Evolutionary conservation across 2,113 vertebrate genomes (phyloP).

Genomic region (Hiodon tergisus): DNA sequence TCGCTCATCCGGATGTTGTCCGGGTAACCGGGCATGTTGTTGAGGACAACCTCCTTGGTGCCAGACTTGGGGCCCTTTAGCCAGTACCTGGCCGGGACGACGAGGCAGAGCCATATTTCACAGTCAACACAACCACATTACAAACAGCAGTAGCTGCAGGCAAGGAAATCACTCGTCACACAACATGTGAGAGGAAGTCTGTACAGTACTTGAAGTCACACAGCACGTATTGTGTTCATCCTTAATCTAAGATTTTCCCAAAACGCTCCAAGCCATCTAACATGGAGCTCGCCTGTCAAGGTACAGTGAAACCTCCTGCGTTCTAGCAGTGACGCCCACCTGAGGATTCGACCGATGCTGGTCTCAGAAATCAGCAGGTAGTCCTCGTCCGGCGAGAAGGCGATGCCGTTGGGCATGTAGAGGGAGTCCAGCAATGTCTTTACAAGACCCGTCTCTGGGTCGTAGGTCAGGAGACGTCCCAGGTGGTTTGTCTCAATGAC

Average conservation of each 20-base stretch:
- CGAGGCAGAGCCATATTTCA: neutral
- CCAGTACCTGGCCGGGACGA: slow-evolving; percentile 50
- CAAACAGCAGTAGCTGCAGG: too few species aligned
- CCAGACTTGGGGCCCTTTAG: slow-evolving; percentile 55
- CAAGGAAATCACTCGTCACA: too few species aligned
- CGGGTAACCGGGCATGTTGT: slow-evolving; percentile 65
- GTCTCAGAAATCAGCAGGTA: slow-evolving; percentile 61
- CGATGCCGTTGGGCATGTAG: slow-evolving; percentile 63
- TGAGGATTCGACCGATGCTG: slow-evolving; percentile 54
- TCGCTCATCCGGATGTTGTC: slow-evolving; percentile 64
- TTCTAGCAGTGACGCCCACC: slow-evolving; percentile 24
- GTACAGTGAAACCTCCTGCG: too few species aligned
- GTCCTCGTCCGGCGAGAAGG: slow-evolving; percentile 49
- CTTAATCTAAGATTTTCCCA: too few species aligned
- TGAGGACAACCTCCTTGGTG: slow-evolving; percentile 49
- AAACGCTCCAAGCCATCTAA: too few species aligned
- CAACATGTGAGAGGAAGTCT: too few species aligned
- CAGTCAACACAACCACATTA: too few species aligned
- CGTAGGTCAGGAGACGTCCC: slow-evolving; percentile 51
- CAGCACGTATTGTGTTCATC: too few species aligned
- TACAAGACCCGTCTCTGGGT: slow-evolving; percentile 42
- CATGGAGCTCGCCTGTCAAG: too few species aligned
- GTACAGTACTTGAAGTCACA: too few species aligned
- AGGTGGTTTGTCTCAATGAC: slow-evolving; percentile 60
- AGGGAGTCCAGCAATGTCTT: slow-evolving; percentile 51